A percentile compares a stretch with the other conserved stretches of the same genome.
Conservation (phyloP, 1,140 invertebrate genomes). For the Bombus sibiricus region DNA sequence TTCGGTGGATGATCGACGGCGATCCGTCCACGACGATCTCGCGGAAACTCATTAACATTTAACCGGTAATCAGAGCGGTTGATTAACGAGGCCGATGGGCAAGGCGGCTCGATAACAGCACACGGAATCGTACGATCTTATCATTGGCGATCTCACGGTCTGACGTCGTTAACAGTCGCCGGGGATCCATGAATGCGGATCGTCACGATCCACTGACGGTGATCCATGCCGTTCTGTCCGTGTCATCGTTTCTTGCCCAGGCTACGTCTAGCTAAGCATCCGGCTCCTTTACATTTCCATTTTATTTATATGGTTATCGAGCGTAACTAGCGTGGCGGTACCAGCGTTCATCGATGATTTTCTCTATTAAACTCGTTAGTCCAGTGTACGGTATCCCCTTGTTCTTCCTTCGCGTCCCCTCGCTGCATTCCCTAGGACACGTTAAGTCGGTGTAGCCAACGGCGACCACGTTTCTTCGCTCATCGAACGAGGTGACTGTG, state of each 20-base stretch:
- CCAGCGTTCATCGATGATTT: slow-evolving; percentile 9
- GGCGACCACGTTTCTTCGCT: not conserved
- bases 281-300: slow-evolving; percentile 46
- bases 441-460: not conserved
- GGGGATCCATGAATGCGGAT: slow-evolving; percentile 24
- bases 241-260: slow-evolving; percentile 46
- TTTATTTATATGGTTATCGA: slow-evolving; percentile 37
- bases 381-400: not conserved
- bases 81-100: slow-evolving; percentile 32
- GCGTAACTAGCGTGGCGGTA: slow-evolving; percentile 4
- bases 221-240: slow-evolving; percentile 36
- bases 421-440: not conserved
- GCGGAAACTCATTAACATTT: slow-evolving; percentile 68
- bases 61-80: slow-evolving; percentile 59
- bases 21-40: slow-evolving; percentile 25
- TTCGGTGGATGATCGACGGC: slow-evolving; percentile 34
- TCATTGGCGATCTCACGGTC: slow-evolving; percentile 38
- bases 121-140: slow-evolving; percentile 33
- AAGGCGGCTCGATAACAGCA: slow-evolving; percentile 11
- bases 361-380: not conserved
- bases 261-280: not conserved
- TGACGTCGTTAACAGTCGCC: slow-evolving; percentile 26
- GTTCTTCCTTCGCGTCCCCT: not conserved
- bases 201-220: slow-evolving; percentile 47
- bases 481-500: not conserved